Percentiles rank a stretch among this genome's conserved stretches.
Evolutionary conservation across 1,140 invertebrate genomes (phyloP).

Genomic region (Brachionus angularis): DNA sequence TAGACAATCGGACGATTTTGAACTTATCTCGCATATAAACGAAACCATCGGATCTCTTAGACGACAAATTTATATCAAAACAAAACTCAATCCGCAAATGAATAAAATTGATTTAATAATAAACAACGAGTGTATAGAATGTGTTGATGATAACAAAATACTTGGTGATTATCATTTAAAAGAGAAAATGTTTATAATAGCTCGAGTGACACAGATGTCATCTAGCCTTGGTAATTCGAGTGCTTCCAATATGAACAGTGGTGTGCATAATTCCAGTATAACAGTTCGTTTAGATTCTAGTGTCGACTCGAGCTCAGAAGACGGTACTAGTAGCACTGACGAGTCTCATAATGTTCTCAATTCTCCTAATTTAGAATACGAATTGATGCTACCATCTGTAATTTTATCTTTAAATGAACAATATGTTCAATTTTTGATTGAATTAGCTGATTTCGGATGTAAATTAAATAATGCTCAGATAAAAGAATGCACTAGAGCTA

Average conservation of each 20-base stretch:
- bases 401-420: conserved; percentile 69
- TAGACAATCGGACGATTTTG: conserved; percentile 82
- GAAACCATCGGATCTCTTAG: conserved; percentile 79
- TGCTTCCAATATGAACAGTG: conserved; percentile 34
- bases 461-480: conserved; percentile 71
- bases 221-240: background rate
- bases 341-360: conserved; percentile 21
- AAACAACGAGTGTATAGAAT: conserved; percentile 81
- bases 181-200: conserved; percentile 74
- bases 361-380: conserved; percentile 24
- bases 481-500: conserved; percentile 74
- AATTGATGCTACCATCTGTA: conserved; percentile 35
- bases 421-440: conserved; percentile 81
- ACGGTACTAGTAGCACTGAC: conserved; percentile 8
- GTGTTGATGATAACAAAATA: conserved; percentile 78
- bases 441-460: conserved; percentile 81
- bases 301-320: conserved; percentile 27
- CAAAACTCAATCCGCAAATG: conserved; percentile 58
- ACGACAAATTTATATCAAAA: conserved; percentile 63
- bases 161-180: conserved; percentile 77
- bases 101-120: conserved; percentile 81
- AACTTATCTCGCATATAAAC: conserved; percentile 86
- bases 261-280: background rate
- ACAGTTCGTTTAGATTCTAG: conserved; percentile 66
- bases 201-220: background rate